Conservation (phyloP, 2,113 vertebrate genomes). For the Callipepla californica region DNA sequence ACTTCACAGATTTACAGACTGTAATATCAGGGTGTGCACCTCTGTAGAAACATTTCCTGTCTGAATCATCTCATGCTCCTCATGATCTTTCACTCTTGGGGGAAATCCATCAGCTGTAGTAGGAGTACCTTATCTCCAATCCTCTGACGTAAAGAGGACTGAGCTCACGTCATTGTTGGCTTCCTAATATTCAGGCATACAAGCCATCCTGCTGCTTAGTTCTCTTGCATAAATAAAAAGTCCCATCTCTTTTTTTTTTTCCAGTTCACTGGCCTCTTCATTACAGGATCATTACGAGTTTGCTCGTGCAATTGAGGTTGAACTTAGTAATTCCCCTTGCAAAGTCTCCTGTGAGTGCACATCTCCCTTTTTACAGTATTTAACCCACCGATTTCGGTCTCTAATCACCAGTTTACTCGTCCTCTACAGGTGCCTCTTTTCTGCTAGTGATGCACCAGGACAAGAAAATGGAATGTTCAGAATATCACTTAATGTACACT, state of each 20-base stretch:
- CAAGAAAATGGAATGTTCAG: not conserved
- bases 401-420: not conserved
- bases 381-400: not conserved
- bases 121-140: not conserved
- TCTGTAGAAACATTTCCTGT: not conserved
- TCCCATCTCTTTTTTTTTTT: not conserved
- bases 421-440: not conserved
- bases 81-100: not conserved
- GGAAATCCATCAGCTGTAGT: accelerated
- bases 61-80: not conserved
- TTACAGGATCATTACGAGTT: not conserved
- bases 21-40: not conserved
- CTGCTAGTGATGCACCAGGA: not conserved
- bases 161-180: not conserved
- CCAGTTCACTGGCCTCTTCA: not conserved
- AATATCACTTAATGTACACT: not conserved
- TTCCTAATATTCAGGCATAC: not conserved
- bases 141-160: not conserved
- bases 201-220: not conserved
- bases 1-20: not conserved
- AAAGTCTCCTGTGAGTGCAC: not conserved
- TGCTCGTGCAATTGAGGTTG: not conserved
- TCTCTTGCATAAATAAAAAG: not conserved
- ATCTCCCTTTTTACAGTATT: not conserved
- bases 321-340: not conserved